Percentiles rank a stretch among this genome's conserved stretches.
Evolutionary conservation across 2,888 invertebrate species (phyloP).

Genomic region (Ormia ochracea): DNA sequence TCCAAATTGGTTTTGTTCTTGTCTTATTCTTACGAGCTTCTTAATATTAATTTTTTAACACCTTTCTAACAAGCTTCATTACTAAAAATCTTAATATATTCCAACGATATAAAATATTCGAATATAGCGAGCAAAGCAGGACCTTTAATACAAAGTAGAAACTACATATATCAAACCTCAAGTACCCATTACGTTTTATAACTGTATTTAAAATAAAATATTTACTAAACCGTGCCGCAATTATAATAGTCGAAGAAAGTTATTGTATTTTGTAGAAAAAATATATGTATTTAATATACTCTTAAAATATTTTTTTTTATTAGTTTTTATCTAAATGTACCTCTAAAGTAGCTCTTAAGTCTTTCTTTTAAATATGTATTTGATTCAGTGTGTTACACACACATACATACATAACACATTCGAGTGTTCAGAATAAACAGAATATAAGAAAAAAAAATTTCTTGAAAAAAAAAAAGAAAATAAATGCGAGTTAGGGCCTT

Average conservation of each 20-base stretch:
- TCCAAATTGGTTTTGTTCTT: conserved; percentile 1
- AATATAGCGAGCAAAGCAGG: conserved; percentile 16
- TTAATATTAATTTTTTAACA: conserved; percentile 41
- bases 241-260: conserved; percentile 3
- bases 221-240: conserved; percentile 64
- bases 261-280: neutral
- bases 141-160: conserved; percentile 13
- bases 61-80: conserved; percentile 53
- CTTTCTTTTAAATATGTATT: no score
- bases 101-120: conserved; percentile 21
- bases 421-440: no score
- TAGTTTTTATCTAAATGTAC: no score
- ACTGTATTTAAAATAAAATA: conserved; percentile 7
- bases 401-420: no score
- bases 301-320: neutral
- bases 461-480: no score
- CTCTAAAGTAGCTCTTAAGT: no score
- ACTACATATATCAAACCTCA: conserved; percentile 17
- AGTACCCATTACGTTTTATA: conserved; percentile 38
- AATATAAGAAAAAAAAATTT: no score
- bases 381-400: no score
- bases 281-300: neutral
- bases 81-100: conserved; percentile 11
- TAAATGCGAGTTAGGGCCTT: no score
- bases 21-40: neutral